A percentile compares a stretch with the other conserved stretches of the same genome.
Evolutionary conservation across 2,888 invertebrate species (phyloP).

Genomic region (Sclerodermus sp.): DNA sequence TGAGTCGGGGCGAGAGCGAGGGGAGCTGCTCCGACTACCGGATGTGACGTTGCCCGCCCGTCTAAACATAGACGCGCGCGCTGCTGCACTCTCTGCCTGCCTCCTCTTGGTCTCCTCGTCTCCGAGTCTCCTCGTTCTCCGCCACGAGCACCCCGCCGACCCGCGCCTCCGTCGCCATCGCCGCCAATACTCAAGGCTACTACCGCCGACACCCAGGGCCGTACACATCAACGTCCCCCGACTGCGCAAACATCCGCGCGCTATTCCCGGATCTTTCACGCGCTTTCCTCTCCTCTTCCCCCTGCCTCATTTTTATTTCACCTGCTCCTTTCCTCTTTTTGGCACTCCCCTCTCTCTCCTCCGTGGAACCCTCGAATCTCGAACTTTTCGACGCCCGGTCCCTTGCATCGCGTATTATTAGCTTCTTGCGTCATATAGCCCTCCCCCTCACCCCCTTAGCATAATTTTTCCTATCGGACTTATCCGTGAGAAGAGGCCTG

Average conservation of each 20-base stretch:
- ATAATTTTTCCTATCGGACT: no score
- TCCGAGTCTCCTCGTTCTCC: conserved; percentile 5
- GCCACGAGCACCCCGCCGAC: not conserved
- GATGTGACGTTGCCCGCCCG: conserved; percentile 46
- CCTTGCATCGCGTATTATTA: no score
- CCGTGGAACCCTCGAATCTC: no score
- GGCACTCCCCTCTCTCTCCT: not conserved
- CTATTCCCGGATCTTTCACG: conserved; percentile 3
- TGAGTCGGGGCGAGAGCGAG: conserved; percentile 13
- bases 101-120: conserved; percentile 5
- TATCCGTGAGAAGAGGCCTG: not conserved
- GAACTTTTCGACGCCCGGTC: no score
- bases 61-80: conserved; percentile 48
- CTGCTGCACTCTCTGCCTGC: conserved; percentile 26
- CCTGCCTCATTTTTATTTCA: no score
- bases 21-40: conserved; percentile 39
- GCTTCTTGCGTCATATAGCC: no score
- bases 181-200: no score
- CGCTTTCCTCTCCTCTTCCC: not conserved
- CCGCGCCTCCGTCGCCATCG: not conserved
- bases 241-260: no score
- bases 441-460: no score
- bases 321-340: not conserved
- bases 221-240: no score
- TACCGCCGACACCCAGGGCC: no score